Evolutionary conservation across 2,888 invertebrate species (phyloP), one percentile per base, ranked within the genome.

Genomic region (Sthenelais limicola): DNA sequence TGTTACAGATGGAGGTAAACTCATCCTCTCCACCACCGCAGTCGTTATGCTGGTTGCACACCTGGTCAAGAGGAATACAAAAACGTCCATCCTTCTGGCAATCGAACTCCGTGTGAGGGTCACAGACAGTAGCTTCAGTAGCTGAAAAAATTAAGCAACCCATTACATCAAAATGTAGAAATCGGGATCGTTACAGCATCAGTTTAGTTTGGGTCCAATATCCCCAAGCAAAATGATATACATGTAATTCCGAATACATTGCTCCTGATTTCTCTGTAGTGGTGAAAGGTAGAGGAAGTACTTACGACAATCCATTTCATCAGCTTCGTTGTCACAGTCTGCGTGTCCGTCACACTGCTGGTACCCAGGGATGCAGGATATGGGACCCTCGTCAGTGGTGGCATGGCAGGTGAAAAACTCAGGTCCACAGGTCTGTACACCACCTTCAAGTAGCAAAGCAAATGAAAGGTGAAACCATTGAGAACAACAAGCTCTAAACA

Each of bases 321-420:
- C 96, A 82, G 94, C 94, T 78, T 92, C 92, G 88, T 97, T 96
- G 0, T 91, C 88, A 83, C 96, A 97, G 81, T 97, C 95, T 28
- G 90, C 87, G 66, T 92, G 91, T 0, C 95, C 94, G 77, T 94
- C 93, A 87, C 97, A 97, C 80, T 92, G 92, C 77, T 94, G 89
- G 78, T 93, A 92, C 1, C 94, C 94, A 56, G 84, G 83, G 73
- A 88, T 86, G 74, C 88, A 88, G 5, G 62, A 35, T 1, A 62
- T 35, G 12, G 38, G 38, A 35, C 38, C 35, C 3, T 28, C 78
- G 52, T 79, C 76, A 47, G 70, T 83, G 80, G 9, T 77, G 15
- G 4, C 91, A n/a, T n/a, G n/a, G 87, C 96, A 97, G 83, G 94
- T 93, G 87, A 94, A 96, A 88, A 96, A 94, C 89, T 96, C 95